These are phyloP conservation scores for Gymnocypris eckloni DNA, from an alignment of 2,797 vertebrate genomes.

Conservation along the genomic window DNA sequence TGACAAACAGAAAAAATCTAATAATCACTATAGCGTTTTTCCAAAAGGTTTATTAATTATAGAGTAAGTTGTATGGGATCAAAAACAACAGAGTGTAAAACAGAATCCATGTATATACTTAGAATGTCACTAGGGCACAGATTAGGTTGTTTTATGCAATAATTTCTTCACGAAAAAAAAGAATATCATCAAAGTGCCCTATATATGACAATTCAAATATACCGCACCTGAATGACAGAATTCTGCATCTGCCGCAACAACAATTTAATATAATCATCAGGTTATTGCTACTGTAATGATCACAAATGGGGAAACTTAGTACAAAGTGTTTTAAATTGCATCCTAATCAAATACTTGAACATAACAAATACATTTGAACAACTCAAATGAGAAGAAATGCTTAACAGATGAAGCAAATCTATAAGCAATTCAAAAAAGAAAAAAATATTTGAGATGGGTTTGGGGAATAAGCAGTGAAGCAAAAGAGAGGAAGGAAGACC, in stretches of 20 bases:
- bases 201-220: slow-evolving; percentile 1
- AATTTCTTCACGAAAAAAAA: neutral
- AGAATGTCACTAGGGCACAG: slow-evolving; percentile 19
- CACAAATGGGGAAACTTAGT: slow-evolving; percentile 3
- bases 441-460: slow-evolving; percentile 8
- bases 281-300: slow-evolving; percentile 21
- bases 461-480: slow-evolving; percentile 41
- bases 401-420: neutral
- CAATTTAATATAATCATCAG: slow-evolving; percentile 11
- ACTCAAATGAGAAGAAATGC: neutral
- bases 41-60: slow-evolving; percentile 55
- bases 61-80: slow-evolving; percentile 35
- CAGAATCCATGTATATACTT: slow-evolving; percentile 38
- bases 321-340: slow-evolving; percentile 15
- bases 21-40: slow-evolving; percentile 14
- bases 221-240: neutral
- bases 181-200: neutral
- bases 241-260: neutral
- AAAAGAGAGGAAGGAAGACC: slow-evolving; percentile 25
- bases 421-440: neutral
- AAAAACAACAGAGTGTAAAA: slow-evolving; percentile 33
- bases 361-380: slow-evolving; percentile 16
- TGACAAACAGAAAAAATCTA: neutral
- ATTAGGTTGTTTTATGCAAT: neutral
- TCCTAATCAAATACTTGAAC: slow-evolving; percentile 8